phyloP scores from a whole-genome alignment of 2,888 invertebrate genomes.

The Epinotia nisella region DNA sequence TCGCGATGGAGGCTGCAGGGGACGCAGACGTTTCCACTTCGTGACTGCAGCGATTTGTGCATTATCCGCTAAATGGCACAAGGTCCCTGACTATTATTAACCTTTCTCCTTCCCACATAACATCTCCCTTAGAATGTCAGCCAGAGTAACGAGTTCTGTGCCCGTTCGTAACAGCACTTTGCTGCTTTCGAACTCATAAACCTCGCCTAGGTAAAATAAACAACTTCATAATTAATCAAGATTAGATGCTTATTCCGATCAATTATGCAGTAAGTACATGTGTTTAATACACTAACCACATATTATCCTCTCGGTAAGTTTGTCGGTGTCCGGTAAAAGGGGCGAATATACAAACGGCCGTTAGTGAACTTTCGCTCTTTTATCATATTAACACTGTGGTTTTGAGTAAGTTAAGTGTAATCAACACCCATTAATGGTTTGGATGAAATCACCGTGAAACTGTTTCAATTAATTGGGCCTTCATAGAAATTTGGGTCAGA shows the following conservation, averaged over 20 bases:
- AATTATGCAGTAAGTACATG: conserved; percentile 21
- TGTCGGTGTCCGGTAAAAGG: conserved; percentile 9
- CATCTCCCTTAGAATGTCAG: conserved; percentile 60
- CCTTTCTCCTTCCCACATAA: conserved; percentile 67
- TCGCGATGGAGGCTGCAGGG: conserved; percentile 52
- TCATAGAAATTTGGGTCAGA: conserved; percentile 12
- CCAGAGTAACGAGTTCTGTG: conserved; percentile 45
- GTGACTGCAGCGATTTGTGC: conserved; percentile 57
- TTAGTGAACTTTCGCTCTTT: conserved; percentile 7
- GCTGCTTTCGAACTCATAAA: conserved; percentile 52
- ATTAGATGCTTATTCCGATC: conserved; percentile 24
- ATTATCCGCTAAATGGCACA: conserved; percentile 53
- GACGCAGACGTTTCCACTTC: conserved; percentile 59
- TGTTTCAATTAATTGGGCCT: conserved; percentile 24
- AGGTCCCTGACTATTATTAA: conserved; percentile 61
- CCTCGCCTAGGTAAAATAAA: conserved; percentile 46
- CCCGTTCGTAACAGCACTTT: conserved; percentile 46
- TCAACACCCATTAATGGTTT: conserved; percentile 23
- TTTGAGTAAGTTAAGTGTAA: neutral
- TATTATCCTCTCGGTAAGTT: conserved; percentile 3
- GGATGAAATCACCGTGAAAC: conserved; percentile 33
- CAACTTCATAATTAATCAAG: conserved; percentile 30
- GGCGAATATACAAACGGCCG: neutral
- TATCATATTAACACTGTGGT: neutral
- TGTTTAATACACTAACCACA: conserved; percentile 23